Percentiles rank a stretch among this genome's conserved stretches.
These are phyloP conservation scores for Pyrochroa serraticornis DNA, from an alignment of 2,888 invertebrate genomes.

Conservation along the genomic window DNA sequence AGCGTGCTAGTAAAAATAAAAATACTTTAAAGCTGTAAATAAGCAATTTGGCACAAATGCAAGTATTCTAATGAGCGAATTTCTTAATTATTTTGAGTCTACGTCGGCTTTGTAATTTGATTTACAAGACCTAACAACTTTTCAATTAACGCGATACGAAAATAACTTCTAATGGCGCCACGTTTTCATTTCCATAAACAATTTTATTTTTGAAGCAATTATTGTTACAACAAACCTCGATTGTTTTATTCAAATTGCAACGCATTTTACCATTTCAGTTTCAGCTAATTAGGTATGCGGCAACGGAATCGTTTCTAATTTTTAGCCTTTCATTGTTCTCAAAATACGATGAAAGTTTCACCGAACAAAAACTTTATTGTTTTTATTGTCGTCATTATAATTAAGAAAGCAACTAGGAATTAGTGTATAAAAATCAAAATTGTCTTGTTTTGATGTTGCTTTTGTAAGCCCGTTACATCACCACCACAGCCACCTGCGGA, in stretches of 20 bases:
- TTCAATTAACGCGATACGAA: constrained; percentile 17
- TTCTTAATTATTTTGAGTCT: constrained; percentile 46
- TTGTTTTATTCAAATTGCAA: constrained; percentile 1
- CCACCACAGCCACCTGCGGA: too few species aligned
- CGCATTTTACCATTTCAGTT: not conserved
- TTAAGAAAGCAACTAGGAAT: too few species aligned
- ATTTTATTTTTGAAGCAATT: not conserved
- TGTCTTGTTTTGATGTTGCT: too few species aligned
- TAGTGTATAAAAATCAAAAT: too few species aligned
- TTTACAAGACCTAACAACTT: constrained; percentile 25
- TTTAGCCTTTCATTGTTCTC: too few species aligned
- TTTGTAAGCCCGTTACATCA: too few species aligned
- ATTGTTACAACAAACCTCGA: not conserved
- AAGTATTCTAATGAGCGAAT: constrained; percentile 46
- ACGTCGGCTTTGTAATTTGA: constrained; percentile 34
- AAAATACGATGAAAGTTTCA: too few species aligned
- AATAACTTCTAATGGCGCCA: constrained; percentile 4
- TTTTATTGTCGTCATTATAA: too few species aligned
- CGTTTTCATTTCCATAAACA: not conserved
- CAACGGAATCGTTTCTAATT: too few species aligned
- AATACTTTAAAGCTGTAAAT: constrained; percentile 43
- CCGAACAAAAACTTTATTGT: too few species aligned
- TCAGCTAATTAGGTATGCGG: too few species aligned
- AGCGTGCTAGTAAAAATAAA: constrained; percentile 42
- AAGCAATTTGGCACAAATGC: constrained; percentile 45